Conservation (phyloP, 2,797 vertebrate species). For the Menidia menidia region DNA sequence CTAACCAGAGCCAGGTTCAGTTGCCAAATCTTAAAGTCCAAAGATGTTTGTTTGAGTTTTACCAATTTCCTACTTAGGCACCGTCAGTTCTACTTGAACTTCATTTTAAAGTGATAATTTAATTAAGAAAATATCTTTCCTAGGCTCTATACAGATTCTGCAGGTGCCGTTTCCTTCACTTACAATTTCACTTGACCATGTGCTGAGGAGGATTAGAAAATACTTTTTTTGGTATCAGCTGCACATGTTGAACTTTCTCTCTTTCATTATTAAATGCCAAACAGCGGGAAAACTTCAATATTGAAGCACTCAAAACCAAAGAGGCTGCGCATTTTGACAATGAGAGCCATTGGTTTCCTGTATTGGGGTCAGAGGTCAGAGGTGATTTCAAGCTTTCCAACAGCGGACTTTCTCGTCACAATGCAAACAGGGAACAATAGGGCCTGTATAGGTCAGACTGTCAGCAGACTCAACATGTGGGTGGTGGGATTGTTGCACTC, state of each 20-base stretch:
- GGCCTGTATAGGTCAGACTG: constrained; percentile 53
- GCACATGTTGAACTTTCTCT: not conserved
- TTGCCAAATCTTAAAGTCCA: no score
- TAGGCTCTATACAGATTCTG: not conserved
- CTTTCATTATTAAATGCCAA: not conserved
- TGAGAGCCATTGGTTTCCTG: constrained; percentile 62
- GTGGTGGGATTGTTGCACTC: constrained; percentile 51
- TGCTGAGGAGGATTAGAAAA: not conserved
- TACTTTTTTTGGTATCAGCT: not conserved
- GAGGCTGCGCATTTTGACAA: constrained; percentile 47
- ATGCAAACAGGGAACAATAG: constrained; percentile 41
- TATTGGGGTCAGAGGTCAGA: constrained; percentile 66
- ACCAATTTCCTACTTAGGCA: no score
- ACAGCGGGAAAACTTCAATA: not conserved
- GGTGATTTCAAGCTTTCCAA: constrained; percentile 47
- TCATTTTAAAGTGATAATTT: no score
- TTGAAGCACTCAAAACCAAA: not conserved
- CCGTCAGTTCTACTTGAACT: no score
- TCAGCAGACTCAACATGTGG: constrained; percentile 62
- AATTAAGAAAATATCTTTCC: not conserved
- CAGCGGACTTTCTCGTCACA: constrained; percentile 57
- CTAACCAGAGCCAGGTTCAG: no score
- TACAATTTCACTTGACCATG: not conserved
- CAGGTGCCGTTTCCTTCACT: not conserved
- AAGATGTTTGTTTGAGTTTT: no score